Evolutionary conservation across 2,113 vertebrate species (phyloP), one percentile per base, ranked within the genome.

Genomic region (Poecile atricapillus): DNA sequence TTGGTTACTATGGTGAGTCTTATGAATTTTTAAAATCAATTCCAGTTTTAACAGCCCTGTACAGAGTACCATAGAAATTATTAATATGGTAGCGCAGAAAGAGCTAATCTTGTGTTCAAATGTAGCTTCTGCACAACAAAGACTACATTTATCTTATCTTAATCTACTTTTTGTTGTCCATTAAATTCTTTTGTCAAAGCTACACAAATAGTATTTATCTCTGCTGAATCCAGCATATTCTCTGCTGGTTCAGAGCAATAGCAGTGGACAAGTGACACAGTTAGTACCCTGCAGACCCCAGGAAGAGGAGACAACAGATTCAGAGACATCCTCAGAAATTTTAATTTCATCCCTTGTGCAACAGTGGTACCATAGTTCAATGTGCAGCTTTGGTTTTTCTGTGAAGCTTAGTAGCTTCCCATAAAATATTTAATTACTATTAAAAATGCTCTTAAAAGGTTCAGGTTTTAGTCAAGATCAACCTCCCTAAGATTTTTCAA

Each of bases 1-100:
- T 93, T 90, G 11, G 68, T 97, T 59, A 89, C 97, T 46, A 58
- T 95, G 98, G 99, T 99, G 95, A 98, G 97, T 90, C 87, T 65
- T 76, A 73, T 15, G 10, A 50, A 37, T 47, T 90, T 78, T 89
- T 83, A 41, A 18, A 37, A 74, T 74, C 18, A 6, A n/a, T 76
- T 93, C 15, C 64, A 56, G 11, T 59, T 93, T 93, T 43, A 81
- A 59, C 35, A 63, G 8, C 9, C 25, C 9, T 35, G 9, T 87
- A 64, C 11, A 56, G 53, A 65, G 58, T 23, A 22, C 37, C 23
- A 43, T 3, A 67, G 52, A 74, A 75, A 90, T 75, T 69, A 64
- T 79, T 90, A 58, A 55, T 76, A 25, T 47, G 20, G 52, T 79
- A 65, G 44, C 4, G 3, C 39, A 94, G 44, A 63, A 82, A 58